A percentile compares a stretch with the other conserved stretches of the same genome.
phyloP scores from a whole-genome alignment of 2,113 vertebrate species.

The Nerophis lumbriciformis region DNA sequence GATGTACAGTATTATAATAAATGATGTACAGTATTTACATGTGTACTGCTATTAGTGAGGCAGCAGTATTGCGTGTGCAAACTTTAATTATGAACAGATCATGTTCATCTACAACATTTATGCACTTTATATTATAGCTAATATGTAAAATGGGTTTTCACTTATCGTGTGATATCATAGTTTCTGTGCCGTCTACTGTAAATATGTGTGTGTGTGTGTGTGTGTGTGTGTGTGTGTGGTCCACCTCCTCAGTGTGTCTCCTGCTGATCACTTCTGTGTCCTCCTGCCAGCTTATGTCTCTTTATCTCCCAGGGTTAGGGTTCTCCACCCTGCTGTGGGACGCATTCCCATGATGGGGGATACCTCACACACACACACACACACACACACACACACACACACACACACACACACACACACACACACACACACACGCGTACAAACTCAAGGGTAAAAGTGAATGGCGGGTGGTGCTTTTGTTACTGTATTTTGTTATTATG shows the following conservation, averaged over 20 bases:
- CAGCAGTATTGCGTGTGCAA: not conserved
- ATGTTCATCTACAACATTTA: too few species aligned
- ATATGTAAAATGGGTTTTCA: too few species aligned
- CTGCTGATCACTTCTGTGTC: constrained; percentile 27
- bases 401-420: constrained; percentile 15
- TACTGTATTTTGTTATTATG: too few species aligned
- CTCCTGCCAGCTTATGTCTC: constrained; percentile 34
- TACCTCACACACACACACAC: constrained; percentile 13
- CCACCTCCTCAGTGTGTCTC: constrained; percentile 5
- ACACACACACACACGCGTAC: constrained; percentile 16
- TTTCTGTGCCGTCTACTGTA: too few species aligned
- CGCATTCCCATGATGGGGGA: constrained; percentile 23
- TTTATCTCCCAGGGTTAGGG: constrained; percentile 56
- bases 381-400: constrained; percentile 16
- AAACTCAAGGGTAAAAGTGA: too few species aligned
- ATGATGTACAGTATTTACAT: too few species aligned
- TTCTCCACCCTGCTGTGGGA: constrained; percentile 49
- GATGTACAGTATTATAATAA: not conserved
- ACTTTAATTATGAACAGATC: not conserved
- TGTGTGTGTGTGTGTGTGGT: not conserved
- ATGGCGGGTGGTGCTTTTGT: too few species aligned
- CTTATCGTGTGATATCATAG: too few species aligned
- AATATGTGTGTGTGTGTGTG: too few species aligned
- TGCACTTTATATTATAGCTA: too few species aligned
- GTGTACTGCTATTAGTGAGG: too few species aligned